These are phyloP conservation scores for Machimus rusticus DNA, from an alignment of 2,888 invertebrate species.

Conservation along the genomic window DNA sequence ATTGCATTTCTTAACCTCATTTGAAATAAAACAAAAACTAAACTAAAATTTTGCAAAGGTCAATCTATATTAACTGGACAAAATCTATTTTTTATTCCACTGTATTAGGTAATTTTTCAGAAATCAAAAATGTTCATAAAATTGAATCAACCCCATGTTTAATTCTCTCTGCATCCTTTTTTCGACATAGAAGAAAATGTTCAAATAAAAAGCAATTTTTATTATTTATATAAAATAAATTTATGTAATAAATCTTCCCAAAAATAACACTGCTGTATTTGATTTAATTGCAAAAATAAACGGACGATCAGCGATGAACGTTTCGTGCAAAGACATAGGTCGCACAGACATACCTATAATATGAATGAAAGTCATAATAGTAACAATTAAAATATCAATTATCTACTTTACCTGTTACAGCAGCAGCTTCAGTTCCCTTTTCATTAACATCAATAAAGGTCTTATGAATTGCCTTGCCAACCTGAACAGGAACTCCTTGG, in stretches of 20 bases:
- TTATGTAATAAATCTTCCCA: neutral
- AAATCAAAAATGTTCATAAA: no score
- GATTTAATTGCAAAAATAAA: constrained; percentile 4
- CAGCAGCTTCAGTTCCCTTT: constrained; percentile 85
- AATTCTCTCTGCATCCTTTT: no score
- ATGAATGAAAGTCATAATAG: neutral
- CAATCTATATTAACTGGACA: no score
- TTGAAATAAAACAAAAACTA: no score
- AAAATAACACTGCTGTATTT: neutral
- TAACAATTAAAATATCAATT: neutral
- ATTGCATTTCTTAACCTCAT: no score
- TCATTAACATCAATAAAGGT: constrained; percentile 88
- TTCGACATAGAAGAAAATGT: neutral
- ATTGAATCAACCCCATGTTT: no score
- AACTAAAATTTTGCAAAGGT: no score
- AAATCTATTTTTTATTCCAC: no score
- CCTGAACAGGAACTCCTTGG: constrained; percentile 63
- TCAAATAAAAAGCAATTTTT: neutral
- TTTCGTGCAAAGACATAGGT: neutral
- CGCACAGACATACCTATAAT: neutral
- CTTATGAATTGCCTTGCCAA: constrained; percentile 81
- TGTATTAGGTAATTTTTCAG: no score
- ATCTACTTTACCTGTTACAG: constrained; percentile 68
- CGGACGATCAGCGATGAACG: neutral
- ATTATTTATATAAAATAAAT: neutral